These are phyloP conservation scores for Ivindomyrus marchei DNA, from an alignment of 2,113 vertebrate genomes.

Conservation along the genomic window DNA sequence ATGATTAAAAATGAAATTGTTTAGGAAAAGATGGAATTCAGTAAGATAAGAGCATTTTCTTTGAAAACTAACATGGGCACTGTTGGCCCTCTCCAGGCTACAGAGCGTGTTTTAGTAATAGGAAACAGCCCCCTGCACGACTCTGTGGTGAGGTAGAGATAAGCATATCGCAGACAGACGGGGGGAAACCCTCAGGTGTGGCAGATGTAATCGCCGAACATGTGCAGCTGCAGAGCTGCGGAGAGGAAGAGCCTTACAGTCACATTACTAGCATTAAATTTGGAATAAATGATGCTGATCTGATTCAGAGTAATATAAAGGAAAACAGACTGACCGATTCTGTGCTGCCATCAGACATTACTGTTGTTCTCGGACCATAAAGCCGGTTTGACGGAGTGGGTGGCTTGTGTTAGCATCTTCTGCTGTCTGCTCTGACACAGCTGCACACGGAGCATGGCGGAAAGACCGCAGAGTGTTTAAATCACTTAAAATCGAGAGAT, in stretches of 20 bases:
- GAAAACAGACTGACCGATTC: neutral
- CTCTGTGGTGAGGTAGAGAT: neutral
- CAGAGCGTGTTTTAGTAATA: neutral
- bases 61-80: neutral
- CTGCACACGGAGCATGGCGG: neutral
- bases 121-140: neutral
- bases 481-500: neutral
- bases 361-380: neutral
- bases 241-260: neutral
- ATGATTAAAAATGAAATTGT: neutral
- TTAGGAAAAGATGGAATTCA: neutral
- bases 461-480: neutral
- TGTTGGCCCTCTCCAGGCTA: neutral
- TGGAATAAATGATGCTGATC: neutral
- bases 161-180: neutral
- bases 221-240: neutral
- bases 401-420: neutral
- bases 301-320: neutral
- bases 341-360: neutral
- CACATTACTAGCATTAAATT: neutral
- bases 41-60: conserved; percentile 2
- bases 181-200: neutral
- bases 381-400: neutral
- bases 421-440: neutral
- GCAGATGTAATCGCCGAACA: neutral